These are phyloP conservation scores for Mugil cephalus DNA, from an alignment of 2,113 vertebrate species.

Conservation along the genomic window DNA sequence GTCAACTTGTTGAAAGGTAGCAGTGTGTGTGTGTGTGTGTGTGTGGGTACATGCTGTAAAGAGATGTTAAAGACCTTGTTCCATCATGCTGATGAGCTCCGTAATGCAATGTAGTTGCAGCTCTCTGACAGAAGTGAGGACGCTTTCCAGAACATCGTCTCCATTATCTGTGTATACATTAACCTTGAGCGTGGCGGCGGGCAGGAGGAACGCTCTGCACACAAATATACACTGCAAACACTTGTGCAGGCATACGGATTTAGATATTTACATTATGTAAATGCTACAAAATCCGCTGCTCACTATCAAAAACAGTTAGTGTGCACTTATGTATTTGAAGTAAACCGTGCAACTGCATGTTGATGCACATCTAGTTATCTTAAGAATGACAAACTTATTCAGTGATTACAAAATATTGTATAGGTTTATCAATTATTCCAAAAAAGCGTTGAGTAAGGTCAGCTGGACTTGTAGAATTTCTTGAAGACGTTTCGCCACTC, in stretches of 20 bases:
- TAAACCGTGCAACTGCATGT: background rate
- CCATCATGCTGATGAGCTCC: conserved; percentile 75
- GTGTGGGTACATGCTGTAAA: conserved; percentile 52
- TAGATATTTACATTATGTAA: conserved; percentile 25
- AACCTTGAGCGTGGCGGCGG: conserved; percentile 70
- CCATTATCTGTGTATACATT: conserved; percentile 80
- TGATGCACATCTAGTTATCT: background rate
- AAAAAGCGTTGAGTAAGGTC: no score
- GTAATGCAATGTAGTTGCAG: conserved; percentile 72
- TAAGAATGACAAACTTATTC: no score
- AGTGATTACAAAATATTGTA: no score
- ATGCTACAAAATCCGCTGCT: background rate
- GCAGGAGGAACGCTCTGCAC: conserved; percentile 26
- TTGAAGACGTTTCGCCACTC: no score
- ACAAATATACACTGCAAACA: conserved; percentile 23
- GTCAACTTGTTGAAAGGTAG: conserved; percentile 59
- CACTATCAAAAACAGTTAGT: background rate
- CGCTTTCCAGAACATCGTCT: conserved; percentile 73
- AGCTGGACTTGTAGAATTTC: no score
- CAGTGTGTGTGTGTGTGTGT: conserved; percentile 8
- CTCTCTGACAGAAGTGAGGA: conserved; percentile 60
- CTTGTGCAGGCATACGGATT: background rate
- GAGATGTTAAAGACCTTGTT: conserved; percentile 75
- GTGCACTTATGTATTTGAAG: background rate
- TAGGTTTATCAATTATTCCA: background rate